Evolutionary conservation across 1,140 invertebrate genomes (phyloP), one percentile per base, ranked within the genome.

Genomic region (Saccostrea echinata): DNA sequence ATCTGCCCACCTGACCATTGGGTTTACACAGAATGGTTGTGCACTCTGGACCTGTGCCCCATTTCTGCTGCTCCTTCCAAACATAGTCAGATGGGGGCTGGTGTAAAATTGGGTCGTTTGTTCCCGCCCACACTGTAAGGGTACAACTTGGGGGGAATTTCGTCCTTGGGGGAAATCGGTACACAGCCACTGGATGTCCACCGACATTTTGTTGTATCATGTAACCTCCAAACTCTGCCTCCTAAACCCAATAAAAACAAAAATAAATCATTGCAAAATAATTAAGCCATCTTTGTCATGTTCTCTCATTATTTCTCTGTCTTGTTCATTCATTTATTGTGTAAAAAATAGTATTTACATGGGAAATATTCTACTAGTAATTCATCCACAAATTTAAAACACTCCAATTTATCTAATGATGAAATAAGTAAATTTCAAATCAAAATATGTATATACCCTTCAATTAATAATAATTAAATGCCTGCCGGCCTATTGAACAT

Each of bases 21-120:
- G 94, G 92, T 89, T 93, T 92, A 89, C 94, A 95, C 35, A 95
- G 90, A 30, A 95, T 94, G 68, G 95, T 94, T 11, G 94, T 94
- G 88, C 93, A 94, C 61, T 95, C 94, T 11, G 94, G 93, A 13
- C 94, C 94, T 0, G 94, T 94, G 12, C 93, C 94, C 95, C 95
- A 95, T 86, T 93, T 93, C 82, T 92, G 91, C 86, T 94, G 94
- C 86, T 95, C 94, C 55, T 92, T 92, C 93, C 94, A 95, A n/a
- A 94, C 92, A 90, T 94, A 95, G 81, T 94, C 92, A 30, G 89
- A 90, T 3, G 95, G 94, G 30, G 94, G 94, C 84, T 95, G 92
- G 84, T 95, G 93, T 13, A 93, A 83, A 27, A 93, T 91, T 12
- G 91, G 90, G 86, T 95, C 94, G 86, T 91, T 92, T 53, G 88